These are phyloP conservation scores for Dermochelys coriacea DNA, from an alignment of 2,797 vertebrate genomes.

Conservation along the genomic window DNA sequence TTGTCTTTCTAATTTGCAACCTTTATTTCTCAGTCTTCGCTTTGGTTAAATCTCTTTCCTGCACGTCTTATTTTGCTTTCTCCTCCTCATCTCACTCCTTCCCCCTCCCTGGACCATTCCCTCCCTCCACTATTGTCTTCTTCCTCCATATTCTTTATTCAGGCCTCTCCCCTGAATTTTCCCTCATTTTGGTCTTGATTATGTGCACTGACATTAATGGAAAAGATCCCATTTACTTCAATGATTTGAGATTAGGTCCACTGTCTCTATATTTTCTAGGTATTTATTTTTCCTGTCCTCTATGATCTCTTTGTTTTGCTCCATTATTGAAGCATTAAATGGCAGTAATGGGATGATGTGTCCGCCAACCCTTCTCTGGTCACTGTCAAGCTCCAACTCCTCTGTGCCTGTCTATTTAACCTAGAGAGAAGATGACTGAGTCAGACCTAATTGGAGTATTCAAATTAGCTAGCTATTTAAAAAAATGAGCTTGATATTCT, in stretches of 20 bases:
- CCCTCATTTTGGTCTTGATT: not conserved
- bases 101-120: fast-evolving
- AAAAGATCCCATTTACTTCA: not conserved
- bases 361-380: slow-evolving; percentile 7
- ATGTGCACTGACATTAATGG: not conserved
- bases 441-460: fast-evolving
- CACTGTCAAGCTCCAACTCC: not conserved
- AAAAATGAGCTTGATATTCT: not conserved
- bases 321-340: not conserved
- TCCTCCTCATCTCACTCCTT: not conserved
- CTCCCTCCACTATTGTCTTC: fast-evolving
- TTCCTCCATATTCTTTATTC: not conserved
- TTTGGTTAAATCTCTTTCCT: not conserved
- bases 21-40: not conserved
- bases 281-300: not conserved
- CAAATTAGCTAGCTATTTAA: not conserved
- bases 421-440: slow-evolving; percentile 20
- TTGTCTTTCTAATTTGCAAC: not conserved
- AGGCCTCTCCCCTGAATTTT: not conserved
- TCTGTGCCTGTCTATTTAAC: not conserved
- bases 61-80: slow-evolving; percentile 1
- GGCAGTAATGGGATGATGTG: not conserved
- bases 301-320: not conserved
- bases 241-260: slow-evolving; percentile 2
- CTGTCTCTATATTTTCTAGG: not conserved